Evolutionary conservation across 2,888 invertebrate genomes (phyloP).

Genomic region (Digitonthophagus gazella): DNA sequence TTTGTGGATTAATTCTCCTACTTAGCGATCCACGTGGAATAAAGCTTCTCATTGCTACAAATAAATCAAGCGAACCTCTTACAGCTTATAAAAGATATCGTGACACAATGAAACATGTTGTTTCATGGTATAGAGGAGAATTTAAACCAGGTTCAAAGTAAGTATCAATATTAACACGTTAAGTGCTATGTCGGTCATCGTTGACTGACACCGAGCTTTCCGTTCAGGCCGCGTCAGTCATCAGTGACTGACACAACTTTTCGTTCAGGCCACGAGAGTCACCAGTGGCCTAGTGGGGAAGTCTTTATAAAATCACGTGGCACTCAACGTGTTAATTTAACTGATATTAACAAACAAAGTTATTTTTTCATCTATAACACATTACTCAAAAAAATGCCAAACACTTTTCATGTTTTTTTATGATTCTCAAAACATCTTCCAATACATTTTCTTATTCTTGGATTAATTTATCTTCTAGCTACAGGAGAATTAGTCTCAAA

Average conservation of each 20-base stretch:
- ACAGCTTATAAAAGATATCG: conserved; percentile 76
- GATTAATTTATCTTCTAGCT: not conserved
- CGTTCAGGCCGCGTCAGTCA: too few species aligned
- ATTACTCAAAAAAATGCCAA: not conserved
- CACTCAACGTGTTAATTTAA: not conserved
- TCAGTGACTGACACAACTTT: too few species aligned
- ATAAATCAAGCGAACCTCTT: conserved; percentile 63
- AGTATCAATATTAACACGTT: not conserved
- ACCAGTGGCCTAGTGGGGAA: too few species aligned
- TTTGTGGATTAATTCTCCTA: conserved; percentile 74
- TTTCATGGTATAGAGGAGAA: conserved; percentile 74
- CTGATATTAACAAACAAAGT: too few species aligned
- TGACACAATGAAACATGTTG: conserved; percentile 73
- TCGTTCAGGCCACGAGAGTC: too few species aligned
- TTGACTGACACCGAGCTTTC: too few species aligned
- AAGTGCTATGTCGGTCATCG: not conserved
- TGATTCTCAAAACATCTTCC: not conserved
- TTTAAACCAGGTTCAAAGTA: conserved; percentile 57
- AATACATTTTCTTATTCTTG: not conserved
- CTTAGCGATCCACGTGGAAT: conserved; percentile 74
- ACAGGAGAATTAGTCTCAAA: too few species aligned
- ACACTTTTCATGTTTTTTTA: not conserved
- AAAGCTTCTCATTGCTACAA: conserved; percentile 67
- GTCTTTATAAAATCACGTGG: too few species aligned
- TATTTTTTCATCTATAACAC: too few species aligned